These are phyloP conservation scores for Ranitomeya imitator DNA, from an alignment of 2,113 vertebrate species.

Conservation along the genomic window DNA sequence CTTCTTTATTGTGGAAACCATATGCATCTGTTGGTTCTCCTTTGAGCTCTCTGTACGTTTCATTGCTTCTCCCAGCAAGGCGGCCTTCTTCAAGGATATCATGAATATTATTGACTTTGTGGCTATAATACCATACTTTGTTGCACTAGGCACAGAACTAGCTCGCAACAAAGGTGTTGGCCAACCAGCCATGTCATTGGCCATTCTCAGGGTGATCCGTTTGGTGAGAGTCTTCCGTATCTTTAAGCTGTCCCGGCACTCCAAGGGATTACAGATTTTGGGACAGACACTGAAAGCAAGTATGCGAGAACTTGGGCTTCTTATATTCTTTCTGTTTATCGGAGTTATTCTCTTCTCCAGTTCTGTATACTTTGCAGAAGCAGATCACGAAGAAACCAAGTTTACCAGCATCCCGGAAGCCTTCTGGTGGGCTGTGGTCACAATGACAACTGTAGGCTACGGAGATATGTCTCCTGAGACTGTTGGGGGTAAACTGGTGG, in stretches of 20 bases:
- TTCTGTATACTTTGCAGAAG: constrained; percentile 89
- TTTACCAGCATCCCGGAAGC: constrained; percentile 92
- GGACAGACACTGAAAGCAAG: constrained; percentile 91
- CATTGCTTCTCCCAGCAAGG: constrained; percentile 79
- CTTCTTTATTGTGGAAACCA: constrained; percentile 88
- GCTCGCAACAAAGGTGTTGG: constrained; percentile 76
- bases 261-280: constrained; percentile 88
- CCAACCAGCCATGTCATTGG: constrained; percentile 82
- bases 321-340: constrained; percentile 96
- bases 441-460: constrained; percentile 92
- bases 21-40: constrained; percentile 93
- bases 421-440: constrained; percentile 95
- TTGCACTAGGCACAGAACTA: constrained; percentile 86
- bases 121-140: constrained; percentile 90
- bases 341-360: constrained; percentile 92
- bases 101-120: constrained; percentile 95
- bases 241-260: constrained; percentile 92
- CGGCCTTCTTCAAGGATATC: constrained; percentile 85
- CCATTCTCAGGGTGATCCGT: constrained; percentile 86
- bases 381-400: constrained; percentile 73
- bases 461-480: constrained; percentile 91
- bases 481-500: constrained; percentile 88
- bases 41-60: constrained; percentile 86
- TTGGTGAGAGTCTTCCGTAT: constrained; percentile 88
- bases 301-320: constrained; percentile 87